Base-by-base conservation (phyloP, 2,797 vertebrate species). In the Oreonectes daqikongensis region DNA sequence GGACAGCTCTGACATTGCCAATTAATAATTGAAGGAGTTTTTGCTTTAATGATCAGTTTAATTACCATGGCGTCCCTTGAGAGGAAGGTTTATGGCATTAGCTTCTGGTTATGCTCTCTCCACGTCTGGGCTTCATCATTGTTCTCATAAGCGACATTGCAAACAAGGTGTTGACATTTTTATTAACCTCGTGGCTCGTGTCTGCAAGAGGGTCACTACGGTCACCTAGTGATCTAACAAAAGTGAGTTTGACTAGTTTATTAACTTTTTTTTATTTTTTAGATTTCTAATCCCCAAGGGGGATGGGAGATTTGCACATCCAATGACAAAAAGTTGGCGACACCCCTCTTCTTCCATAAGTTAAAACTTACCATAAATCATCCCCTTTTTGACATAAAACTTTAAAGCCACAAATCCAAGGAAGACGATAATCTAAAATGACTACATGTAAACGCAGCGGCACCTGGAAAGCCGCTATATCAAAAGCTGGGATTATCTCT, bases 1-100 rank as follows among this genome's bases (percentile, higher is more conserved):
- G 94, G 94, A 96, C 94, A 93, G 95, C 95, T 95, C 91, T 95
- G 94, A 94, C 94, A 94, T 86, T 92, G 92, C 92, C 89, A 95
- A 96, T 95, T 95, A 95, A 95, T 94, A 93, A 96, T 95, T 95
- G 93, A 94, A 94, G 92, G 92, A 89, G 90, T 85, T 87, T 81
- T 79, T 88, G 90, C 93, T 96, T 95, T 95, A 97, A 96, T 94
- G 93, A 95, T 92, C 92, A 92, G 82, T 94, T 94, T 94, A 95
- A 95, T 96, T 95, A 96, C 93, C 90, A 91, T 92, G 90, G 87
- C 89, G 90, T 94, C 95, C 92, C 92, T 87, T 85, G 91, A 93
- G 94, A 93, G 81, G 88, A 85, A 88, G 85, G 93, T 95, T 95
- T 95, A 92, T 91, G 90, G 91, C 89, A 89, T 91, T 92, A 88